Conservation (phyloP, 92 coral and sea anemone genomes). For the Anthopleura xanthogrammica region DNA sequence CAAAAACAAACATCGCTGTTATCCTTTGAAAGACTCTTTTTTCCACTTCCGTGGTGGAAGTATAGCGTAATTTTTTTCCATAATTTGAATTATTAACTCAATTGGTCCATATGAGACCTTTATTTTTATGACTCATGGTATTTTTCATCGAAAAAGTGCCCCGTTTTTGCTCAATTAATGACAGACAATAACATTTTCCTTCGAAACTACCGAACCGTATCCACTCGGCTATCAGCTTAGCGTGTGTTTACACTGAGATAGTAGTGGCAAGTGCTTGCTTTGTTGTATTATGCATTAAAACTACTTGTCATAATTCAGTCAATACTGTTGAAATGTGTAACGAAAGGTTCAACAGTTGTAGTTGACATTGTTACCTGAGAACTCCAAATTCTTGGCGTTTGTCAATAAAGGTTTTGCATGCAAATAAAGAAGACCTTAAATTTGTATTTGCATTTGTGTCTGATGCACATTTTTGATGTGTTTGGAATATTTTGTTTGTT, state of each 20-base stretch:
- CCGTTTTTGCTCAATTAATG: background rate
- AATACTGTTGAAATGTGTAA: background rate
- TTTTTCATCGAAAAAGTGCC: background rate
- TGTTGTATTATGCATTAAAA: background rate
- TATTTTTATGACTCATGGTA: background rate
- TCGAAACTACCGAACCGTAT: background rate
- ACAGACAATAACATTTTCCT: background rate
- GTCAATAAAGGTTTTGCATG: background rate
- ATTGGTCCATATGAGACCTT: too few relatives aligned
- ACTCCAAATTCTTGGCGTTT: background rate
- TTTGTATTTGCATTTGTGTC: background rate
- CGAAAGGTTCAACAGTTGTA: background rate
- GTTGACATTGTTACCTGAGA: slow-evolving; percentile 2
- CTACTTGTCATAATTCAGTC: background rate
- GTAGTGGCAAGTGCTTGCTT: background rate
- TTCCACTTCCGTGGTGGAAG: background rate
- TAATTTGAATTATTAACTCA: background rate
- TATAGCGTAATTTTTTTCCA: background rate
- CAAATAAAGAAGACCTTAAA: background rate
- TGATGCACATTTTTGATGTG: background rate
- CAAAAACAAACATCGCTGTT: background rate
- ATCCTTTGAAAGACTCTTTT: background rate
- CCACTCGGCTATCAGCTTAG: background rate
- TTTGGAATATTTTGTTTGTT: background rate
- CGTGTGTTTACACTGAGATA: background rate